These are phyloP conservation scores for Yoshiicerus persimilis DNA, from an alignment of 1,140 invertebrate genomes.

Conservation along the genomic window DNA sequence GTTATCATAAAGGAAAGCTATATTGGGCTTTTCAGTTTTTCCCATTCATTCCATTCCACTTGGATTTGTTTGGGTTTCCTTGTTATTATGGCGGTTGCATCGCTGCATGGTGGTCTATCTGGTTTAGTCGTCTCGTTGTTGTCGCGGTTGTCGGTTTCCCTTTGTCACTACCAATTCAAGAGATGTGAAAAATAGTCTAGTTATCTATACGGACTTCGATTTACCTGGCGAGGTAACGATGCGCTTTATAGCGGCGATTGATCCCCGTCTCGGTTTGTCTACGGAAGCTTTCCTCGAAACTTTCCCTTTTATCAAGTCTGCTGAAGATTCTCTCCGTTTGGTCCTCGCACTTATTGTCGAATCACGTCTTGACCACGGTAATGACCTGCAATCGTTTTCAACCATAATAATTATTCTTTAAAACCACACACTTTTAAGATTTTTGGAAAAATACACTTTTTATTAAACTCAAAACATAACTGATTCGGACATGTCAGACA, in stretches of 20 bases:
- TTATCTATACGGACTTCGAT: background rate
- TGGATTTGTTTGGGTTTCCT: background rate
- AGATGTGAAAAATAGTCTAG: background rate
- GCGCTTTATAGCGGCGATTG: constrained; percentile 40
- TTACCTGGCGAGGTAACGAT: constrained; percentile 45
- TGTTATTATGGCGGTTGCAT: background rate
- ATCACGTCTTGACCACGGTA: constrained; percentile 52
- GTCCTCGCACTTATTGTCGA: constrained; percentile 50
- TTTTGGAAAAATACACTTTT: too few species aligned
- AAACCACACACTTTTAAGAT: too few species aligned
- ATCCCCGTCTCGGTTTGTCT: constrained; percentile 46
- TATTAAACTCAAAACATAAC: too few species aligned
- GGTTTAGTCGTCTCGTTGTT: background rate
- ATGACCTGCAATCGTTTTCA: constrained; percentile 38
- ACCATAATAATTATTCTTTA: too few species aligned
- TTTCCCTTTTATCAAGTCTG: constrained; percentile 47
- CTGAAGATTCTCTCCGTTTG: constrained; percentile 49
- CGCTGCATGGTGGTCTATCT: background rate
- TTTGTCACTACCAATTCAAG: background rate
- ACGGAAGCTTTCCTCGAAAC: constrained; percentile 42
- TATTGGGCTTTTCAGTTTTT: background rate
- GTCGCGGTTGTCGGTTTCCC: background rate
- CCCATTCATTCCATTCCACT: background rate
- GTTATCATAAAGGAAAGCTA: background rate
- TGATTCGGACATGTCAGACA: too few species aligned